These are phyloP conservation scores for Palloptera scutellata DNA, from an alignment of 2,888 invertebrate species.

Conservation along the genomic window DNA sequence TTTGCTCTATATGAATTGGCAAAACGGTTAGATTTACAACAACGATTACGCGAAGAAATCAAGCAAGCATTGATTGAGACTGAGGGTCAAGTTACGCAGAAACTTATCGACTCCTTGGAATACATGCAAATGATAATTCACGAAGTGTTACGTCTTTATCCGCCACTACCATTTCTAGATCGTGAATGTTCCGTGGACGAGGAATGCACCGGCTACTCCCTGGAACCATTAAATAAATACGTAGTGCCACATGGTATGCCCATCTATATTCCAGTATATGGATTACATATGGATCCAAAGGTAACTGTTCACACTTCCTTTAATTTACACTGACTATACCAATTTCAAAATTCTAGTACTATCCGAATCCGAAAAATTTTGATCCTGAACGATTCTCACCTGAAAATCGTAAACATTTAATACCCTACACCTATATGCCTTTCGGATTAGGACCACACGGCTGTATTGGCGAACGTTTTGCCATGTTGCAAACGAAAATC, in stretches of 20 bases:
- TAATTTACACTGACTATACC: background rate
- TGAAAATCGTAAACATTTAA: conserved; percentile 54
- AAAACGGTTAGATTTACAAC: conserved; percentile 61
- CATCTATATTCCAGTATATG: conserved; percentile 57
- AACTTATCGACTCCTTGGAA: conserved; percentile 61
- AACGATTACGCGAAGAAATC: conserved; percentile 63
- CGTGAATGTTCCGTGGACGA: conserved; percentile 53
- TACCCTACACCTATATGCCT: conserved; percentile 61
- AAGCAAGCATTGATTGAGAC: conserved; percentile 54
- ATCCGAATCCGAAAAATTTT: conserved; percentile 57
- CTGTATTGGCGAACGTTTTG: conserved; percentile 64
- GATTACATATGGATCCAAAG: conserved; percentile 60
- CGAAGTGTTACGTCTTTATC: conserved; percentile 62
- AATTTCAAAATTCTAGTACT: conserved; percentile 50
- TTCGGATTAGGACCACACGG: conserved; percentile 63
- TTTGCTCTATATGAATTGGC: conserved; percentile 64
- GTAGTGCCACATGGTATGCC: conserved; percentile 58
- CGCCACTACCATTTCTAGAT: conserved; percentile 61
- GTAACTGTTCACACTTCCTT: conserved; percentile 37
- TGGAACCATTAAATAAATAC: conserved; percentile 53
- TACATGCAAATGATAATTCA: conserved; percentile 64
- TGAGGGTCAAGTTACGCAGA: conserved; percentile 60
- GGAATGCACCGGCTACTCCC: conserved; percentile 42
- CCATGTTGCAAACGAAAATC: conserved; percentile 59
- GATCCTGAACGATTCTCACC: conserved; percentile 62